phyloP scores from a whole-genome alignment of 2,797 vertebrate genomes.

The Alfaro cultratus region DNA sequence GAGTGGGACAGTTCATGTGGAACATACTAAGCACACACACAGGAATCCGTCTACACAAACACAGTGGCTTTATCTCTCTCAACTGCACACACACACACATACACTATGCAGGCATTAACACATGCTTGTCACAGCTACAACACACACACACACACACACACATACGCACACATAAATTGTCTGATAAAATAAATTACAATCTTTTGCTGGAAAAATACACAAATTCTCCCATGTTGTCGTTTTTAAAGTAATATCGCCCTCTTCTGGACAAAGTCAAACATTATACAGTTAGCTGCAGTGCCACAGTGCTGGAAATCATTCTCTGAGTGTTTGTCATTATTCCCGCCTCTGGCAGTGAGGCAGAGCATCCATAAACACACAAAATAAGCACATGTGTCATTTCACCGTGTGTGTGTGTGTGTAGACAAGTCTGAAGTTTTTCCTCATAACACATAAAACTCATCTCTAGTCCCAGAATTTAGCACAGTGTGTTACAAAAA shows the following conservation, averaged over 20 bases:
- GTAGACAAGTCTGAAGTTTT: slow-evolving; percentile 16
- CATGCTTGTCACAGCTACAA: neutral
- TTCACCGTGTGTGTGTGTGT: slow-evolving; percentile 14
- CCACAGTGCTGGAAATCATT: slow-evolving; percentile 31
- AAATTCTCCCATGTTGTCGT: slow-evolving; percentile 32
- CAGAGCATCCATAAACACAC: slow-evolving; percentile 25
- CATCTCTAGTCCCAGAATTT: slow-evolving; percentile 42
- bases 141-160: slow-evolving; percentile 28
- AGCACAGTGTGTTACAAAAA: slow-evolving; percentile 13
- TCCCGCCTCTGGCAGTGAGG: slow-evolving; percentile 33
- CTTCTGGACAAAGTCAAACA: slow-evolving; percentile 72
- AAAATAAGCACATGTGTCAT: slow-evolving; percentile 47
- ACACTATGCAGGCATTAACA: slow-evolving; percentile 18
- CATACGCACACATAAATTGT: slow-evolving; percentile 31
- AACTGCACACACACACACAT: slow-evolving; percentile 2
- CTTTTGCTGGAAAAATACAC: slow-evolving; percentile 68
- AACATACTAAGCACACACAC: slow-evolving; percentile 80
- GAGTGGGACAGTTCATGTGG: slow-evolving; percentile 90
- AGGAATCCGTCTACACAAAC: slow-evolving; percentile 12
- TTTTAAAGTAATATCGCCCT: slow-evolving; percentile 65
- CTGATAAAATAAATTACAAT: slow-evolving; percentile 67
- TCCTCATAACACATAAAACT: neutral
- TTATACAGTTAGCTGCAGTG: slow-evolving; percentile 8
- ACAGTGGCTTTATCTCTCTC: neutral
- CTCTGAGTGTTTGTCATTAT: slow-evolving; percentile 12